Evolutionary conservation across 2,888 invertebrate species (phyloP), one percentile per base, ranked within the genome.

Genomic region (Drosophila macrospina): DNA sequence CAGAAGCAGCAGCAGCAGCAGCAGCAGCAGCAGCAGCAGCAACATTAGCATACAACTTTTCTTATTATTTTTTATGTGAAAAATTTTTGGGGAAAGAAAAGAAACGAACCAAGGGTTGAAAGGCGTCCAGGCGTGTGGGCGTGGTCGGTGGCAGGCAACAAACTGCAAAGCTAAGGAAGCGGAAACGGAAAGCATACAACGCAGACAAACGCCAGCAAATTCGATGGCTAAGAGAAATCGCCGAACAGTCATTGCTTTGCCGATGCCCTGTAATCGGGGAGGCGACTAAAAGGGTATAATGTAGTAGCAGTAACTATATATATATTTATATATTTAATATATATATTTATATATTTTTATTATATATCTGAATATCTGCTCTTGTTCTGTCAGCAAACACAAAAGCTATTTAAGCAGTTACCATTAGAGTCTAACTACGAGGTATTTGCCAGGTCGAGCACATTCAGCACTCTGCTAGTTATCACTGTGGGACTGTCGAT

Each of bases 51-150:
- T 83, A 83, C 83, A 85, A 85, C 85, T 85, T 85, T 85, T 86
- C 87, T 85, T 85, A 86, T 85, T 85, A 85, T 86, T 85, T 85
- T 85, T 85, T 82, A 85, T 85, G 85, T 80, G 85, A 85, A 86
- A 86, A 84, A 84, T 80, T 86, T 86, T 83, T 60, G 30, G 51
- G 61, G 54, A 48, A 62, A 64, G 28, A 45, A 60, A 55, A 39
- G 45, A 39, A 45, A 52, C 24, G 48, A 45, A 54, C 54, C 68
- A 80, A 80, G 77, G 74, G 74, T 71, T 70, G 69, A 32, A 24
- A 51, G 37, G 59, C 37, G 50, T 37, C 26, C 37, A 39, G 26
- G 34, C 16, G 8, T 13, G 34, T 28, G 65, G 50, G 39, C 15
- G 51, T 28, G 50, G 42, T 20, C 7, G 50, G 34, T 44, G 44